These are phyloP conservation scores for Cosmia pyralina DNA, from an alignment of 2,888 invertebrate genomes.

Conservation along the genomic window DNA sequence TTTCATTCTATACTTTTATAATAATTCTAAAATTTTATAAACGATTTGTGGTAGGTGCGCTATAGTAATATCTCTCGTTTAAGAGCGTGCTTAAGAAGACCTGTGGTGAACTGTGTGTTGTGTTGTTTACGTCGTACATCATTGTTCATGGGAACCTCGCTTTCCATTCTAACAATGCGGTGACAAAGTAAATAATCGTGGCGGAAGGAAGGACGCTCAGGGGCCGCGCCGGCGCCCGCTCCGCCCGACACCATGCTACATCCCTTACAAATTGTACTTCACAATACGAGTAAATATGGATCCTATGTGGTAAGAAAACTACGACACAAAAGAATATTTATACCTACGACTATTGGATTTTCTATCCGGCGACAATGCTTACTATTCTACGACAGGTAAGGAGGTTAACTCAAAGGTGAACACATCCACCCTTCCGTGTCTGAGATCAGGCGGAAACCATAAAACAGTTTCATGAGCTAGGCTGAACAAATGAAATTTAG, in stretches of 20 bases:
- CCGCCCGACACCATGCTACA: background rate
- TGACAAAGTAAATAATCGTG: constrained; percentile 54
- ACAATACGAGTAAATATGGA: constrained; percentile 45
- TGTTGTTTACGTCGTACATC: constrained; percentile 37
- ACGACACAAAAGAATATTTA: constrained; percentile 28
- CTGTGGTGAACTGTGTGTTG: constrained; percentile 29
- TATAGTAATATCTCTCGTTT: constrained; percentile 25
- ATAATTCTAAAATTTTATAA: background rate
- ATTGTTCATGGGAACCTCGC: constrained; percentile 50
- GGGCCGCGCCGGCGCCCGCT: background rate
- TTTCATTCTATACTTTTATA: background rate
- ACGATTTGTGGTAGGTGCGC: constrained; percentile 12
- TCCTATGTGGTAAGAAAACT: constrained; percentile 51
- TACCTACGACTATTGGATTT: constrained; percentile 44
- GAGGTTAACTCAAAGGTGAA: constrained; percentile 31
- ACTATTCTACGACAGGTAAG: constrained; percentile 33
- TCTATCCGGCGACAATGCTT: constrained; percentile 34
- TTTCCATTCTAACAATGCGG: constrained; percentile 50
- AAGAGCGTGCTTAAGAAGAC: constrained; percentile 29
- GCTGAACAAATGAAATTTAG: constrained; percentile 19
- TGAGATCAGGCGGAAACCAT: constrained; percentile 27
- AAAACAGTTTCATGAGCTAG: constrained; percentile 28
- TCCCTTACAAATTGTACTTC: constrained; percentile 41
- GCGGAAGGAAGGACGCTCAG: constrained; percentile 8
- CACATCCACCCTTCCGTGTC: constrained; percentile 10